Conservation (phyloP, 2,113 vertebrate species). For the Saimiri boliviensis region DNA sequence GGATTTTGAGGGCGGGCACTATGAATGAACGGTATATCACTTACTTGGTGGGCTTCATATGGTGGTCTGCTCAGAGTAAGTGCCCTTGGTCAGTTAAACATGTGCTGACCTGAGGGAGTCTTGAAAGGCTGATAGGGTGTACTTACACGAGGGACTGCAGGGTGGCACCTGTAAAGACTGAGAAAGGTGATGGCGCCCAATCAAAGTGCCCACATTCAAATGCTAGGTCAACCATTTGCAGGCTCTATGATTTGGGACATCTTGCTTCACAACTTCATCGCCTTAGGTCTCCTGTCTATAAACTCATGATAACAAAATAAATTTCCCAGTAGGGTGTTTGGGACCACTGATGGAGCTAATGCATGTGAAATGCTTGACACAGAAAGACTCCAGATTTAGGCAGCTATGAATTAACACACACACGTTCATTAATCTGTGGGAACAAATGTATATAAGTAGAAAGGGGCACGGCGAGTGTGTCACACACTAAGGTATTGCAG, state of each 20-base stretch:
- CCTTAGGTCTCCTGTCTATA: not conserved
- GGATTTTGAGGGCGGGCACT: not conserved
- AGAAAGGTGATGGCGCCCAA: not conserved
- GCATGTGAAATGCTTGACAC: not conserved
- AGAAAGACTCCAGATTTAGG: not conserved
- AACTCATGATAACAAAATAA: not conserved
- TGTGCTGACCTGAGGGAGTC: not conserved
- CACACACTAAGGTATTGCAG: not conserved
- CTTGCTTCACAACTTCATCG: not conserved
- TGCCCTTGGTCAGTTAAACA: not conserved
- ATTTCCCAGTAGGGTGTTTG: not conserved
- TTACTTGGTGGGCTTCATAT: not conserved
- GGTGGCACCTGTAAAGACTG: not conserved
- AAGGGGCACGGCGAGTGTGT: not conserved
- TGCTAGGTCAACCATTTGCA: not conserved
- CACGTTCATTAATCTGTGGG: not conserved
- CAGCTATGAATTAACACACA: not conserved
- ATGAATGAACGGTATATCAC: rapidly evolving
- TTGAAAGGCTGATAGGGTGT: not conserved
- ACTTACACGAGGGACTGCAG: not conserved
- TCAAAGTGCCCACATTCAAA: not conserved
- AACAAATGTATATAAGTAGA: not conserved
- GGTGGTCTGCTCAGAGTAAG: not conserved
- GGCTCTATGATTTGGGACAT: not conserved
- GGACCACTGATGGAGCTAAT: not conserved